phyloP scores from a whole-genome alignment of 2,797 vertebrate species.

The Sebastes itinus region DNA sequence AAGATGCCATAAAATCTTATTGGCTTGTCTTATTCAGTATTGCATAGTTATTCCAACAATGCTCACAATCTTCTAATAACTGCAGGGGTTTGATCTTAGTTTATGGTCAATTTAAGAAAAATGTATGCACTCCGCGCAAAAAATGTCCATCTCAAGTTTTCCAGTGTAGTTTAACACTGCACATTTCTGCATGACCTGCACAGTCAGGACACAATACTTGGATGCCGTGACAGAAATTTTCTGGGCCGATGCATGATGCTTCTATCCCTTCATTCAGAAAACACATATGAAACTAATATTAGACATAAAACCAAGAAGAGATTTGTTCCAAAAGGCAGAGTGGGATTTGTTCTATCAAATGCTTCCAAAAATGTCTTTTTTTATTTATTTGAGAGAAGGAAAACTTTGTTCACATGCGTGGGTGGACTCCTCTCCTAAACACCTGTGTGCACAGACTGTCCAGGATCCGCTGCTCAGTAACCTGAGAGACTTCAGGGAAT shows the following conservation, averaged over 20 bases:
- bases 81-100: not conserved
- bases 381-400: not conserved
- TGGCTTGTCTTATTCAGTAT: not conserved
- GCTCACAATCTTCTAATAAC: not conserved
- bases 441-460: constrained; percentile 40
- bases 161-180: not conserved
- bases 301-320: constrained; percentile 15
- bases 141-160: not conserved
- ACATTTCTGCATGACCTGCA: not conserved
- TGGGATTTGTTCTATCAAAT: constrained; percentile 35
- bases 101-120: not conserved
- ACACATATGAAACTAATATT: constrained; percentile 26
- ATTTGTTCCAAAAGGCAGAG: not conserved
- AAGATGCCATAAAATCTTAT: not conserved
- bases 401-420: constrained; percentile 20
- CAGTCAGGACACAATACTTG: not conserved
- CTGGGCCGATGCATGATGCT: not conserved
- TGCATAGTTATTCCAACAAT: not conserved
- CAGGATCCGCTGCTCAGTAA: constrained; percentile 33
- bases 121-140: not conserved
- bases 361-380: constrained; percentile 28
- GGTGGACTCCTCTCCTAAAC: constrained; percentile 45
- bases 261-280: not conserved
- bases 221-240: not conserved
- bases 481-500: constrained; percentile 45